A percentile compares a stretch with the other conserved stretches of the same genome.
phyloP scores from a whole-genome alignment of 2,888 invertebrate species.

The Bruchidius siliquastri region DNA sequence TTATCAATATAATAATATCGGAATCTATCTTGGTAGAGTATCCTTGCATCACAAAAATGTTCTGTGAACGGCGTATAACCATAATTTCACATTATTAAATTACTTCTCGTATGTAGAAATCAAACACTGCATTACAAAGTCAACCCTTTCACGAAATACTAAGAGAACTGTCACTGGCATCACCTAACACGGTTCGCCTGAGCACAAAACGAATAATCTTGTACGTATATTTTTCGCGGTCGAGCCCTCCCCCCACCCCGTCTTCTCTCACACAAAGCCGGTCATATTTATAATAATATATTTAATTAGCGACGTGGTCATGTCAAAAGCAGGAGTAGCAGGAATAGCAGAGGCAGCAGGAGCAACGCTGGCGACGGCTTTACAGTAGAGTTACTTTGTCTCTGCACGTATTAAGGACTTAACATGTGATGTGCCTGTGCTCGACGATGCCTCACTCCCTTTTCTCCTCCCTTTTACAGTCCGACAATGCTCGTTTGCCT shows the following conservation, averaged over 20 bases:
- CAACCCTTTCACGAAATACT: neutral
- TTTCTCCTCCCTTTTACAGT: slow-evolving; percentile 14
- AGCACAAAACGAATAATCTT: slow-evolving; percentile 38
- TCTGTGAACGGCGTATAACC: too few species aligned
- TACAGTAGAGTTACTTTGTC: slow-evolving; percentile 45
- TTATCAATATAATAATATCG: too few species aligned
- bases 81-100: too few species aligned
- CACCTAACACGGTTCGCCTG: neutral
- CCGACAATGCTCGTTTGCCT: slow-evolving; percentile 4
- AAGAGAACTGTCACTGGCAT: neutral
- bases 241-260: slow-evolving; percentile 15
- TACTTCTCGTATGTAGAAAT: too few species aligned
- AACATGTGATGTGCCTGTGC: slow-evolving; percentile 38
- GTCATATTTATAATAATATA: slow-evolving; percentile 46
- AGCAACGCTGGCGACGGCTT: slow-evolving; percentile 29
- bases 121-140: too few species aligned
- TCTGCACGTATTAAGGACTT: slow-evolving; percentile 38
- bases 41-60: too few species aligned
- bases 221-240: slow-evolving; percentile 32
- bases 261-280: slow-evolving; percentile 21
- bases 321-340: slow-evolving; percentile 41
- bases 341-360: neutral
- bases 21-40: too few species aligned
- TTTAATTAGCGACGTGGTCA: slow-evolving; percentile 44
- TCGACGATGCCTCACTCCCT: slow-evolving; percentile 31